phyloP scores from a whole-genome alignment of 1,140 invertebrate species.

The Drosophila busckii region DNA sequence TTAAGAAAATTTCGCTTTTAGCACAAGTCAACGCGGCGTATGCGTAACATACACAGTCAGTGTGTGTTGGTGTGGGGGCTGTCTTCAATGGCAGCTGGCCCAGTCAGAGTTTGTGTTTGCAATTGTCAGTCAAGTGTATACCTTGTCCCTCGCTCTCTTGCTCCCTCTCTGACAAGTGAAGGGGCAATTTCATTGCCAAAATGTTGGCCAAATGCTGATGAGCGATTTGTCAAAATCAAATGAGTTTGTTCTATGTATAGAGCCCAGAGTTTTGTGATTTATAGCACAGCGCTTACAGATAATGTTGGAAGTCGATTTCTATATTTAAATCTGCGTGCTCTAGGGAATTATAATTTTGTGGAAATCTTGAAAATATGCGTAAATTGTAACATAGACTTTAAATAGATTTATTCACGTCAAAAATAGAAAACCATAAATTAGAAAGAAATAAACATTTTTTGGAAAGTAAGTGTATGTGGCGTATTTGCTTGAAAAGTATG shows the following conservation, averaged over 20 bases:
- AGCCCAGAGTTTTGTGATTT: conserved; percentile 48
- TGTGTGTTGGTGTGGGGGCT: background rate
- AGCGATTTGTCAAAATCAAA: conserved; percentile 50
- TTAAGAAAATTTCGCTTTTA: conserved; percentile 41
- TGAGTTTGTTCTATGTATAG: conserved; percentile 5
- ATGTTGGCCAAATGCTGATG: conserved; percentile 34
- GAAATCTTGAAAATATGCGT: too few relatives aligned
- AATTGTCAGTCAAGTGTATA: too few relatives aligned
- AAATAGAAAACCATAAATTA: background rate
- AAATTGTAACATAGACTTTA: too few relatives aligned
- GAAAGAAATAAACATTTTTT: too few relatives aligned
- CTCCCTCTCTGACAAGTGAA: conserved; percentile 43
- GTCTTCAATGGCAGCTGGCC: background rate
- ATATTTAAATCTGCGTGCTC: conserved; percentile 13
- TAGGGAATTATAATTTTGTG: conserved; percentile 7
- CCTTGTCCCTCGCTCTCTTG: conserved; percentile 18
- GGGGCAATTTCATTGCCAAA: conserved; percentile 34
- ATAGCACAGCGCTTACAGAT: conserved; percentile 26
- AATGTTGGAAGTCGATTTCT: conserved; percentile 17
- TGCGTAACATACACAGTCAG: conserved; percentile 38
- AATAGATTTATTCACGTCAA: too few relatives aligned
- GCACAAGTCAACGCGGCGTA: conserved; percentile 35
- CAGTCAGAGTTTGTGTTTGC: conserved; percentile 31
- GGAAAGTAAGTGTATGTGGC: conserved; percentile 31
- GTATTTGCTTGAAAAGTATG: background rate